Percentiles rank a stretch among this genome's conserved stretches.
phyloP scores from a whole-genome alignment of 1,140 invertebrate genomes.

The Polypedilum pembai region DNA sequence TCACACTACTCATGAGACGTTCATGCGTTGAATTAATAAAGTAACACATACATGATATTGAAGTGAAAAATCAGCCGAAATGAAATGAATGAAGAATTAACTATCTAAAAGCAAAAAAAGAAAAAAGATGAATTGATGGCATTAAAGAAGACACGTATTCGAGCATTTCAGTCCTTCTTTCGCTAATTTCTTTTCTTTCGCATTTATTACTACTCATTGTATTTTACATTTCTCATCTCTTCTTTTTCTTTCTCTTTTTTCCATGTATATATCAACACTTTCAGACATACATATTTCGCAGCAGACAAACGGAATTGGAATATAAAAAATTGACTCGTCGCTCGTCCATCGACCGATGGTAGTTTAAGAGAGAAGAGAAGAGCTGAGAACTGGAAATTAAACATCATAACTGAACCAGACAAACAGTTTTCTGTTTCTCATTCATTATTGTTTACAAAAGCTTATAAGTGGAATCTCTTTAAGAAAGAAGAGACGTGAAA shows the following conservation, averaged over 20 bases:
- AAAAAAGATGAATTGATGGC: not conserved
- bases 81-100: not conserved
- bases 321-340: not conserved
- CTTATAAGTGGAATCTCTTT: not conserved
- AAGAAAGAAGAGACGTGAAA: not conserved
- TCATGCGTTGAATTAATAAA: not conserved
- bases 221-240: not conserved
- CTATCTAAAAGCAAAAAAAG: not conserved
- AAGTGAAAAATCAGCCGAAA: too few relatives aligned
- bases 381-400: conserved; percentile 13
- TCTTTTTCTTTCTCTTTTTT: not conserved
- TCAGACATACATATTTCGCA: not conserved
- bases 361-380: not conserved
- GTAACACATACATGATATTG: not conserved
- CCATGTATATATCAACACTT: not conserved
- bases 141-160: not conserved
- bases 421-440: not conserved
- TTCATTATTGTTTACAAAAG: conserved; percentile 2
- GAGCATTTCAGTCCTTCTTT: too few relatives aligned
- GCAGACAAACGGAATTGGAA: not conserved
- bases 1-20: not conserved
- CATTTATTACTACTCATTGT: too few relatives aligned
- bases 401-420: conserved; percentile 27
- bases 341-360: not conserved
- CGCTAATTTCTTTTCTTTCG: too few relatives aligned